These are phyloP conservation scores for Crossaster papposus DNA, from an alignment of 53 echinoderm and acorn worm genomes.

Conservation along the genomic window DNA sequence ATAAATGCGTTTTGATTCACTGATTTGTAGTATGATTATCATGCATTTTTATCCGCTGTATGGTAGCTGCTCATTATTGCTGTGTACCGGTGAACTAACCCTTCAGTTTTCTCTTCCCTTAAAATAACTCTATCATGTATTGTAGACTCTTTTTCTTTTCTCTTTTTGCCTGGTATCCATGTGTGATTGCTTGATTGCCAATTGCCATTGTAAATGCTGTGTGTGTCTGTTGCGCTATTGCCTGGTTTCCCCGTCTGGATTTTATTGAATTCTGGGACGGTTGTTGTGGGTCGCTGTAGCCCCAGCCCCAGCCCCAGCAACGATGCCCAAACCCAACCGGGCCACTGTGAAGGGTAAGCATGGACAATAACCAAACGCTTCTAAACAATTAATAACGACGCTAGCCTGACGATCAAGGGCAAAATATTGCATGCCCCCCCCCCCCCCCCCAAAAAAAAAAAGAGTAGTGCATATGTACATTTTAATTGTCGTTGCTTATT, in stretches of 20 bases:
- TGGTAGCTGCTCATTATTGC: background rate
- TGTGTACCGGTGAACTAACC: background rate
- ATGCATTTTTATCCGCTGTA: background rate
- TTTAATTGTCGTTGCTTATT: background rate
- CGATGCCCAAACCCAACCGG: slow-evolving; percentile 84
- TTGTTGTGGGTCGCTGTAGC: slow-evolving; percentile 64
- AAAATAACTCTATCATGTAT: background rate
- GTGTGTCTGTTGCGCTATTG: slow-evolving; percentile 25
- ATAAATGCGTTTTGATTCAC: too few species aligned
- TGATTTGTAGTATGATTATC: too few species aligned
- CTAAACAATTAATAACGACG: background rate
- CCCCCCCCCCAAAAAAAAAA: background rate
- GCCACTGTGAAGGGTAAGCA: slow-evolving; percentile 39
- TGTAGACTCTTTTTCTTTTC: background rate
- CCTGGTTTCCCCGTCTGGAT: background rate
- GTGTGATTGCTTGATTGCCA: slow-evolving; percentile 1
- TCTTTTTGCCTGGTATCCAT: slow-evolving; percentile 12
- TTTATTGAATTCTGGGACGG: slow-evolving; percentile 34
- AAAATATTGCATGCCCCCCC: background rate
- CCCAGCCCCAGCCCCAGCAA: slow-evolving; percentile 81
- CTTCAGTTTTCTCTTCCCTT: background rate
- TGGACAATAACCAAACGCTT: background rate
- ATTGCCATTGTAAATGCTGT: background rate
- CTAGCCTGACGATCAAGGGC: background rate
- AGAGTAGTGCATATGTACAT: too few species aligned